These are phyloP conservation scores for Nemoura dubitans DNA, from an alignment of 2,888 invertebrate genomes.

Conservation along the genomic window DNA sequence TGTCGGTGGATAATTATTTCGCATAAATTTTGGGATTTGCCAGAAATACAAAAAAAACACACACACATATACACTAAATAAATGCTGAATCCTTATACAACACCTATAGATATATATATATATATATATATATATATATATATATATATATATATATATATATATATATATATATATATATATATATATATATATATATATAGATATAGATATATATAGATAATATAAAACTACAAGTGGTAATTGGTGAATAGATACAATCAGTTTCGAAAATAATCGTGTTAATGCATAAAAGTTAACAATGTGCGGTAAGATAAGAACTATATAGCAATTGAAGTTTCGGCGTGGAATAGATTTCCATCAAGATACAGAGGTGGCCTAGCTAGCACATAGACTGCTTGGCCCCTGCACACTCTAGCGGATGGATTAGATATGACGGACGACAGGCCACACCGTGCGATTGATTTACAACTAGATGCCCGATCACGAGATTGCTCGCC, in stretches of 20 bases:
- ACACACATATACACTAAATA: no score
- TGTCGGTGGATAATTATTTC: not conserved
- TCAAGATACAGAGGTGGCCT: not conserved
- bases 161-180: no score
- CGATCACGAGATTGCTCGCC: not conserved
- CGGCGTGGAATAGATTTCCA: not conserved
- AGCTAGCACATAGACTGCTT: not conserved
- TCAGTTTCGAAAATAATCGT: not conserved
- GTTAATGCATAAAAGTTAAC: not conserved
- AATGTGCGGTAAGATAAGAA: not conserved
- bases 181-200: no score
- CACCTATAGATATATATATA: no score
- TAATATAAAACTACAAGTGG: not conserved
- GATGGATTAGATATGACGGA: not conserved
- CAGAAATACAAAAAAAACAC: not conserved
- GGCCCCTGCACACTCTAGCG: no score
- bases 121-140: no score
- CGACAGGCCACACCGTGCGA: not conserved
- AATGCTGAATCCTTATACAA: no score
- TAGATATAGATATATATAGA: no score
- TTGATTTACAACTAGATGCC: not conserved
- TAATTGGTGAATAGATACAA: not conserved
- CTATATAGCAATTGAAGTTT: not conserved
- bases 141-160: no score
- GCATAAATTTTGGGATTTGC: not conserved